A percentile compares a stretch with the other conserved stretches of the same genome.
phyloP scores from a whole-genome alignment of 2,113 vertebrate genomes.

The Circaetus gallicus region DNA sequence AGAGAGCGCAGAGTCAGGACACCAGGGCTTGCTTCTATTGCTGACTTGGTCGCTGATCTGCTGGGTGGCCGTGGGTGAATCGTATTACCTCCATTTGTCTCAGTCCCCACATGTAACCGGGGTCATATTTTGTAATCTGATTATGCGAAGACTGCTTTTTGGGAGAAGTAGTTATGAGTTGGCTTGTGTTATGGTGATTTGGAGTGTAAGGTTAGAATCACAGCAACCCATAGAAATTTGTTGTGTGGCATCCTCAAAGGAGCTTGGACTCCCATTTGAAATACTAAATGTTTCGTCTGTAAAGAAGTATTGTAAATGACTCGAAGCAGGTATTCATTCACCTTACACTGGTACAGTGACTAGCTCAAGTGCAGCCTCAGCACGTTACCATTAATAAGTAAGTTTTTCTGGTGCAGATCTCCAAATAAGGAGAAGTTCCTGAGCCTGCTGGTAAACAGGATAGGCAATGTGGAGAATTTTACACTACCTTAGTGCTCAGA shows the following conservation, averaged over 20 bases:
- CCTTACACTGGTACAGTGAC: too few relatives aligned
- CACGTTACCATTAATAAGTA: neutral
- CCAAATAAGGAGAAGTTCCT: neutral
- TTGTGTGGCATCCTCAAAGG: neutral
- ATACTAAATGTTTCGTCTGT: neutral
- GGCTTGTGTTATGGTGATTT: neutral
- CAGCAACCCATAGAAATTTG: neutral
- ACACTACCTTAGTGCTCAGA: neutral
- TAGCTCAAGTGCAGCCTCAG: neutral
- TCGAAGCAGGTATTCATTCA: neutral
- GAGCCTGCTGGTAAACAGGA: neutral
- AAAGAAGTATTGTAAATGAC: neutral
- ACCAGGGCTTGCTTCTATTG: neutral
- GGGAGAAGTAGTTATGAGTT: neutral
- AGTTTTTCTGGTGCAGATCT: neutral
- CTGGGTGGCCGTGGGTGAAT: neutral
- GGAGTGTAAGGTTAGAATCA: neutral
- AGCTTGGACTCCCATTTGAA: neutral
- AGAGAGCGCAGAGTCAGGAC: neutral
- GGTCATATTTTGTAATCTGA: neutral
- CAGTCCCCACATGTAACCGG: neutral
- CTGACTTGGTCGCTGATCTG: neutral
- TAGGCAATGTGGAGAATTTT: neutral
- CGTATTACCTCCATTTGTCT: neutral
- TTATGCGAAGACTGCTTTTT: neutral